These are phyloP conservation scores for Lepidurus packardi DNA, from an alignment of 1,140 invertebrate species.

Conservation along the genomic window DNA sequence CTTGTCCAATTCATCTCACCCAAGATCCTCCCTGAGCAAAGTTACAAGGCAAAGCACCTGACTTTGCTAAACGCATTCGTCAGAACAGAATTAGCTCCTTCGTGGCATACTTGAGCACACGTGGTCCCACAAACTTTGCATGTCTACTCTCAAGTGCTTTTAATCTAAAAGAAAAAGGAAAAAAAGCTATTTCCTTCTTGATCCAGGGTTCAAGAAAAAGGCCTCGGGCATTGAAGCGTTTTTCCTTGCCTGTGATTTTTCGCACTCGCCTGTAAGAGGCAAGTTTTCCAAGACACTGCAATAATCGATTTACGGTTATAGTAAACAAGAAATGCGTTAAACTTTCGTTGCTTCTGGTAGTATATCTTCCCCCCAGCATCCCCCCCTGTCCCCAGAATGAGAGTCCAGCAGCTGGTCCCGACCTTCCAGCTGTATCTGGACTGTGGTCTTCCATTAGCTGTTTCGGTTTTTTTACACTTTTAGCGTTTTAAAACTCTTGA, in stretches of 20 bases:
- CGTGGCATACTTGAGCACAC: not conserved
- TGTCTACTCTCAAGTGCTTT: not conserved
- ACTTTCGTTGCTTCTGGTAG: too few relatives aligned
- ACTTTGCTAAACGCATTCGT: not conserved
- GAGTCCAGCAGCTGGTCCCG: not conserved
- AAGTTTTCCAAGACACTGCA: too few relatives aligned
- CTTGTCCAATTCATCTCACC: constrained; percentile 15
- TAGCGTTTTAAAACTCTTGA: constrained; percentile 8
- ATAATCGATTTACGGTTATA: too few relatives aligned
- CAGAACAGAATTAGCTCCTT: constrained; percentile 5
- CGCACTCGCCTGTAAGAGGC: too few relatives aligned
- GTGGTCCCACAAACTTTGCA: not conserved
- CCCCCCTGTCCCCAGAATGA: not conserved
- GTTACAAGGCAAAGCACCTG: not conserved
- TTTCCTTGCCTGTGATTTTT: too few relatives aligned
- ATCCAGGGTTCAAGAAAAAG: too few relatives aligned
- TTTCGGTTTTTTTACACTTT: not conserved
- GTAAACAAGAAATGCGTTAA: too few relatives aligned
- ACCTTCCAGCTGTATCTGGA: not conserved
- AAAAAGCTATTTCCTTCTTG: too few relatives aligned
- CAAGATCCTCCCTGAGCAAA: not conserved
- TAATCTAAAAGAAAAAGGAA: not conserved
- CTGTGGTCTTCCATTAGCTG: constrained; percentile 9
- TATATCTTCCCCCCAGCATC: not conserved
- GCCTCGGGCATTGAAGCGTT: too few relatives aligned